These are phyloP conservation scores for Capreolus pygargus DNA, from an alignment of 2,113 vertebrate genomes.

Conservation along the genomic window DNA sequence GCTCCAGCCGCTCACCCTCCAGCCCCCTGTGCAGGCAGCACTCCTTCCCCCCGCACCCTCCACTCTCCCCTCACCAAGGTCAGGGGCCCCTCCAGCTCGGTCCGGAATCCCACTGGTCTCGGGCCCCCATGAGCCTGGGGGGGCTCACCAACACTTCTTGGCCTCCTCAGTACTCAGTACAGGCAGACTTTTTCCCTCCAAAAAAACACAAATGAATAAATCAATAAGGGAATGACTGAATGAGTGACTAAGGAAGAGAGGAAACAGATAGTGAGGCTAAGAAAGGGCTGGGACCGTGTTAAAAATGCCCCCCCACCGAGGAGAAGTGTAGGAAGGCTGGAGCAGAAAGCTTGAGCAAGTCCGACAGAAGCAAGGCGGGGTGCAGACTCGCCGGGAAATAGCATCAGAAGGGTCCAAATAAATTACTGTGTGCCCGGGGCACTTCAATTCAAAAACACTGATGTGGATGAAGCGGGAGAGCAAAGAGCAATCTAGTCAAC, in stretches of 20 bases:
- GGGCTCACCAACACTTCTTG: rapidly evolving
- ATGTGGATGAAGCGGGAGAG: rapidly evolving
- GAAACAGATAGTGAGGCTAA: not conserved
- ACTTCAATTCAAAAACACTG: not conserved
- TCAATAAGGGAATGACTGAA: not conserved
- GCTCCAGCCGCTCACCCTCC: rapidly evolving
- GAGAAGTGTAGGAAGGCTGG: not conserved
- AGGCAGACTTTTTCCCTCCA: not conserved
- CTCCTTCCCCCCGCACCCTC: not conserved
- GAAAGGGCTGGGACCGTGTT: not conserved
- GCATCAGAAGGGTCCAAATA: not conserved
- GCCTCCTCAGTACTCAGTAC: not conserved
- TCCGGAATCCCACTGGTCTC: not conserved
- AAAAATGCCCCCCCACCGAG: not conserved
- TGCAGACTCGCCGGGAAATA: rapidly evolving
- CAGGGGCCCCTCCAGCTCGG: too few relatives aligned
- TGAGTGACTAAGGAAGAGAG: not conserved
- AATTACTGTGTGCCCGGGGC: not conserved
- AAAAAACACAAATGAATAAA: not conserved
- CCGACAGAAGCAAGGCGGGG: rapidly evolving
- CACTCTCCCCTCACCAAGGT: not conserved
- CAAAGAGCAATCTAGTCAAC: not conserved
- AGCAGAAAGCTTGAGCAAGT: not conserved
- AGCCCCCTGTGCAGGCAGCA: not conserved
- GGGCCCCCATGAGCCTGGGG: not conserved